Evolutionary conservation across 2,888 invertebrate species (phyloP), one percentile per base, ranked within the genome.

Genomic region (Drosophila greeni): DNA sequence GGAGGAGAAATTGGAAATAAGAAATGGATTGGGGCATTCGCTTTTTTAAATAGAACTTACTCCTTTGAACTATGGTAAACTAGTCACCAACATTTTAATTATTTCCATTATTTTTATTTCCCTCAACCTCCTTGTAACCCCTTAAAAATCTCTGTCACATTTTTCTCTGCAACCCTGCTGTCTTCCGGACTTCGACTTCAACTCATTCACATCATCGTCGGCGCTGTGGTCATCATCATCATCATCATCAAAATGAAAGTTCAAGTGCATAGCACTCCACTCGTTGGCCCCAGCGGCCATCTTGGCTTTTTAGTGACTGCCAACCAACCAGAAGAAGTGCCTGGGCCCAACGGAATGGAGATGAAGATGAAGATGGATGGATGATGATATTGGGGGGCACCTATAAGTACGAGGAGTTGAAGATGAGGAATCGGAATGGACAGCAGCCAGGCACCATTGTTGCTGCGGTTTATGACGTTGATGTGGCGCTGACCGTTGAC

Each of bases 311-410:
- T 66, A 57, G 79, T 65, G 70, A 47, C 60, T 70, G 67, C 51
- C 73, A 79, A 64, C 81, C 81, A 81, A 81, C 81, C 81, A 81
- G 81, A 80, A 75, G 77, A 67, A 66, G 72, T 70, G 59, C 37
- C 29, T 16, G 57, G 57, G 47, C 40, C 39, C 55, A 58, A 43
- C 56, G 61, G 65, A 47, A 51, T 60, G 66, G 53, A 56, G 60
- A 51, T 70, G 68, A 37, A 37, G 37, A 37, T 18, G 39, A 59
- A 62, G 59, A 70, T 48, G 62, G 59, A 40, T 55, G 60, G 23
- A 49, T 70, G 37, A 29, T 53, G 62, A 47, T 69, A 51, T 59
- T 7, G 59, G 51, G 20, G 62, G 61, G 45, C 47, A 20, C 47
- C 45, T 31, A 49, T 20, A n/a, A n/a, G n/a, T n/a, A 39, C 23